Evolutionary conservation across 2,797 vertebrate genomes (phyloP).

Genomic region (Naso thynnoides): DNA sequence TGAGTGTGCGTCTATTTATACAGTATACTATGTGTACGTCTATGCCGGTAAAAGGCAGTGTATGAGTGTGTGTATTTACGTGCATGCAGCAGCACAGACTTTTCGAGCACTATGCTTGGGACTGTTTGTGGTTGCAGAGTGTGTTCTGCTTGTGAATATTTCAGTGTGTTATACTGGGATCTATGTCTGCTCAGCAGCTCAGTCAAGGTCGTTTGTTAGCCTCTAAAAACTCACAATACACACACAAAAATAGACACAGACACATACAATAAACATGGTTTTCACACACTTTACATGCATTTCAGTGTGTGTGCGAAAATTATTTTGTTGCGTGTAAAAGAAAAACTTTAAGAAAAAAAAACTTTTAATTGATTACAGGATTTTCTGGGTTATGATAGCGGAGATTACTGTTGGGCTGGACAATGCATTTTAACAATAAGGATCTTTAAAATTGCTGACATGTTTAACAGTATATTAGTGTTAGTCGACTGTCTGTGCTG

Average conservation of each 20-base stretch:
- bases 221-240: background rate
- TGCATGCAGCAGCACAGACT: background rate
- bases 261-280: no score
- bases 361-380: no score
- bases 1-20: background rate
- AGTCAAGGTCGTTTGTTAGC: background rate
- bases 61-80: background rate
- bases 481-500: no score
- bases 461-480: no score
- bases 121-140: background rate
- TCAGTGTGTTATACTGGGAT: background rate
- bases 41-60: constrained; percentile 6
- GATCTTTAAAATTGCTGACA: no score
- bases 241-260: background rate
- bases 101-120: background rate
- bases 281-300: no score
- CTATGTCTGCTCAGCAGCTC: background rate
- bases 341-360: no score
- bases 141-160: background rate
- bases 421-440: no score
- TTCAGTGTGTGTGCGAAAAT: no score
- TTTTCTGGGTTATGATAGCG: no score
- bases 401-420: no score
- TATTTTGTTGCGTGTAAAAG: no score
- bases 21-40: background rate